Conservation (phyloP, 2,888 invertebrate species). For the Eilema caniola region DNA sequence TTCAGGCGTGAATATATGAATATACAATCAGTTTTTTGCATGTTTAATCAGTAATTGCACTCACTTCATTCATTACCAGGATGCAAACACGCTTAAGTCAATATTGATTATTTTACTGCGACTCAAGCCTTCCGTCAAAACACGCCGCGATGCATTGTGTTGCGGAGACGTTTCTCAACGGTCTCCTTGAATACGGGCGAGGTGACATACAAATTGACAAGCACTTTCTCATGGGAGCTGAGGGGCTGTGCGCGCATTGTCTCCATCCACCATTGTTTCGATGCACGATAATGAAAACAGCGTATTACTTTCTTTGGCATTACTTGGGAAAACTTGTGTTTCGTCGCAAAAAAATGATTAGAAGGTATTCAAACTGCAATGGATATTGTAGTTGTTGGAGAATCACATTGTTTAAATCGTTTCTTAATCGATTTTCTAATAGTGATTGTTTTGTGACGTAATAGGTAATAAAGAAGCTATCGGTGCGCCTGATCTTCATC, state of each 20-base stretch:
- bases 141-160: slow-evolving; percentile 37
- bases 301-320: slow-evolving; percentile 63
- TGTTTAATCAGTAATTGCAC: not conserved
- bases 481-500: not conserved
- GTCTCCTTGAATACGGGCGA: slow-evolving; percentile 47
- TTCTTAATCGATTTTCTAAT: not conserved
- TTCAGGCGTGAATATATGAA: no score
- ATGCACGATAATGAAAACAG: slow-evolving; percentile 57
- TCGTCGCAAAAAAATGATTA: slow-evolving; percentile 34
- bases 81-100: slow-evolving; percentile 29
- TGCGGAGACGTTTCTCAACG: slow-evolving; percentile 39
- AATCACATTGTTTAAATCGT: not conserved
- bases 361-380: slow-evolving; percentile 21
- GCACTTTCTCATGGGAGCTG: slow-evolving; percentile 74
- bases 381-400: slow-evolving; percentile 13
- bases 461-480: not conserved
- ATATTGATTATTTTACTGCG: slow-evolving; percentile 30
- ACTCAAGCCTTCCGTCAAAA: slow-evolving; percentile 23
- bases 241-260: slow-evolving; percentile 47
- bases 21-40: no score
- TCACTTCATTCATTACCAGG: slow-evolving; percentile 23
- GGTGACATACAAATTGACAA: slow-evolving; percentile 58
- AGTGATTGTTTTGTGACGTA: not conserved
- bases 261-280: slow-evolving; percentile 52
- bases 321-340: slow-evolving; percentile 55